phyloP scores from a whole-genome alignment of 2,888 invertebrate species.

The Lycophotia porphyrea region DNA sequence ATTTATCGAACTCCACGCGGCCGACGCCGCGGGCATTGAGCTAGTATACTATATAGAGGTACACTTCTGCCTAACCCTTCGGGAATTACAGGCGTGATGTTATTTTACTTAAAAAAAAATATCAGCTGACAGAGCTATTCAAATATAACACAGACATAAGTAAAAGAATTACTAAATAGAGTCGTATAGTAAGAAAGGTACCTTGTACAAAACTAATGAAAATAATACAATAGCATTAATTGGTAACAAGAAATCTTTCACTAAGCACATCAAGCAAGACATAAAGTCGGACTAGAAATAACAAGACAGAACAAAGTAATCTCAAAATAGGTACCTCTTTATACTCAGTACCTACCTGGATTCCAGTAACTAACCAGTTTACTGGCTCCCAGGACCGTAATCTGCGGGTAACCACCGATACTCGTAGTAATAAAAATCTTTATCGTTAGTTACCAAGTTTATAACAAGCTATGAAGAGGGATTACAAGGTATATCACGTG shows the following conservation, averaged over 20 bases:
- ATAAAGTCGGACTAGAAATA: conserved; percentile 7
- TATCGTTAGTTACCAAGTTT: conserved; percentile 59
- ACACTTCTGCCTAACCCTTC: not conserved
- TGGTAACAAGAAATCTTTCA: conserved; percentile 1
- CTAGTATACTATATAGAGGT: too few species aligned
- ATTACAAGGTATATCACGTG: conserved; percentile 65
- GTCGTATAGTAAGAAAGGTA: not conserved
- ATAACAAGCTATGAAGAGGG: conserved; percentile 57
- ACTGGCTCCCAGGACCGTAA: conserved; percentile 18
- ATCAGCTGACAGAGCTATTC: not conserved
- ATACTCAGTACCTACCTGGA: not conserved
- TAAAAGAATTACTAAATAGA: not conserved
- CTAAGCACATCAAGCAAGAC: not conserved
- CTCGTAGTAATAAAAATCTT: conserved; percentile 53
- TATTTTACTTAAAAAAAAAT: not conserved
- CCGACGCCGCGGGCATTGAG: too few species aligned
- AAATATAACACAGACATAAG: not conserved
- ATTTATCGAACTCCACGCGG: too few species aligned
- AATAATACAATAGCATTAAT: not conserved
- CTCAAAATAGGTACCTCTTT: not conserved
- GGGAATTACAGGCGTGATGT: not conserved
- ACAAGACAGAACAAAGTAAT: conserved; percentile 33
- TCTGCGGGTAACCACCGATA: conserved; percentile 23
- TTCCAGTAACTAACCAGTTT: conserved; percentile 19
- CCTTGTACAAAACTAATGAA: not conserved